Percentiles rank a stretch among this genome's conserved stretches.
Conservation (phyloP, 2,113 vertebrate species). For the Rutilus rutilus region DNA sequence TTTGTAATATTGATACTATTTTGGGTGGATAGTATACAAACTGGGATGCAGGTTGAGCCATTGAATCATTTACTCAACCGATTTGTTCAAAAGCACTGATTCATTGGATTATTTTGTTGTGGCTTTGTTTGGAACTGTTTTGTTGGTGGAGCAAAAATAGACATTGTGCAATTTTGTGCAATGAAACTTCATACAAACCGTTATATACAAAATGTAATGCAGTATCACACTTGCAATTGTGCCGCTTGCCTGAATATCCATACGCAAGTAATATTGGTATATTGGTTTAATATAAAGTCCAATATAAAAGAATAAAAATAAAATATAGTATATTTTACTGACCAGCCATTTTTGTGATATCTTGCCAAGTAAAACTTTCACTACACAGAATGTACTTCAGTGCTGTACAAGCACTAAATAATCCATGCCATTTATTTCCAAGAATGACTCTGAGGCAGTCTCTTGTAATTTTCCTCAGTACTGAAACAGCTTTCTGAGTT, state of each 20-base stretch:
- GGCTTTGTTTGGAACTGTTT: neutral
- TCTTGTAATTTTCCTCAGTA: neutral
- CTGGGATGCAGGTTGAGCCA: neutral
- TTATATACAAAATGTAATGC: neutral
- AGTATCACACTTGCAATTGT: neutral
- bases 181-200: neutral
- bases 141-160: neutral
- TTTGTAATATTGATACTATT: neutral
- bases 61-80: neutral
- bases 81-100: neutral
- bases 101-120: neutral
- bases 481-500: neutral
- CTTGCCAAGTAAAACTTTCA: neutral
- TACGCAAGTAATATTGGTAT: neutral
- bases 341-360: neutral
- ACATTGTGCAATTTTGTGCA: neutral
- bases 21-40: neutral
- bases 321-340: neutral
- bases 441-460: neutral
- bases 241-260: neutral
- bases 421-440: constrained; percentile 1
- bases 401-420: constrained; percentile 6
- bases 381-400: neutral
- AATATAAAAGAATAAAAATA: neutral
- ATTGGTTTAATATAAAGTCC: neutral